Conservation (phyloP, 2,888 invertebrate species). For the Muschampia plurimacula region DNA sequence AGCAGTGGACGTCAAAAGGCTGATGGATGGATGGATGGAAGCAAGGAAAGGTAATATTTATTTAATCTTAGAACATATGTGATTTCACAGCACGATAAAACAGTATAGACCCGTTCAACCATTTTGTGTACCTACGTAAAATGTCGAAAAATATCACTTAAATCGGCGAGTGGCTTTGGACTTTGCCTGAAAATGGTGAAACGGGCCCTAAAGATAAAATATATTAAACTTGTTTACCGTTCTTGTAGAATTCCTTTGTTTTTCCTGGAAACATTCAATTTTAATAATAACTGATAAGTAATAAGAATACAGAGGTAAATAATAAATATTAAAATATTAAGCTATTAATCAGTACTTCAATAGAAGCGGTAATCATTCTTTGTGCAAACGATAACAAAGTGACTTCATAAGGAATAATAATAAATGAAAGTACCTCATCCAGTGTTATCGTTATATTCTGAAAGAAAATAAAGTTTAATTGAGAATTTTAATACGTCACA, state of each 20-base stretch:
- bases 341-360: not conserved
- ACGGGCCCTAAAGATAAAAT: not conserved
- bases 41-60: too few relatives aligned
- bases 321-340: not conserved
- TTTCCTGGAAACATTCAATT: slow-evolving; percentile 66
- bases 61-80: too few relatives aligned
- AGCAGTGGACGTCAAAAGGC: too few relatives aligned
- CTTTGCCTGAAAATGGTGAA: too few relatives aligned
- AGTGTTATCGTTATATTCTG: slow-evolving; percentile 75
- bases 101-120: too few relatives aligned
- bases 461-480: slow-evolving; percentile 49
- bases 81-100: too few relatives aligned
- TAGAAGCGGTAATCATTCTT: slow-evolving; percentile 12
- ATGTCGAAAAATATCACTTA: too few relatives aligned
- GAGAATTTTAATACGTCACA: not conserved
- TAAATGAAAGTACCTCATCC: slow-evolving; percentile 60
- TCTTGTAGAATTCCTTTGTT: slow-evolving; percentile 72
- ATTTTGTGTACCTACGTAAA: too few relatives aligned
- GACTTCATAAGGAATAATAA: slow-evolving; percentile 11
- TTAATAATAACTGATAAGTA: slow-evolving; percentile 29
- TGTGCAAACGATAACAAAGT: not conserved
- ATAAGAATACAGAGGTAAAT: not conserved
- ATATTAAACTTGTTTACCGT: slow-evolving; percentile 58
- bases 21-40: too few relatives aligned
- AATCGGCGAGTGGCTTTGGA: too few relatives aligned